phyloP scores from a whole-genome alignment of 2,113 vertebrate genomes.

The Poeciliopsis turrubarensis region DNA sequence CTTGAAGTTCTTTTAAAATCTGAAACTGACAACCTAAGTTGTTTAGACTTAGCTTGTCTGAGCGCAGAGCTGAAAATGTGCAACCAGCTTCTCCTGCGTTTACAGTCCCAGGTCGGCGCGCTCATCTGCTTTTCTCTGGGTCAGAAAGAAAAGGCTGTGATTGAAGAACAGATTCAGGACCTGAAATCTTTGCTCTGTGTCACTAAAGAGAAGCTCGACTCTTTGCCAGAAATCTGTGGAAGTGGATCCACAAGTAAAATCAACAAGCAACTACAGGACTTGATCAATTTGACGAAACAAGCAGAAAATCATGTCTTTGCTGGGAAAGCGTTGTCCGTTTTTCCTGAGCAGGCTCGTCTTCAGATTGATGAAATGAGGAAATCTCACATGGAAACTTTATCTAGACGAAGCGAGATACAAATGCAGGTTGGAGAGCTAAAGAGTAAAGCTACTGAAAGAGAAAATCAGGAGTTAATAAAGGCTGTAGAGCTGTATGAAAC shows the following conservation, averaged over 20 bases:
- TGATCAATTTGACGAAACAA: constrained; percentile 82
- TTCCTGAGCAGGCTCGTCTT: constrained; percentile 80
- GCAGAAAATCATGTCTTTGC: constrained; percentile 65
- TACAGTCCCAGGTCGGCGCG: constrained; percentile 79
- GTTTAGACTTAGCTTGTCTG: constrained; percentile 56
- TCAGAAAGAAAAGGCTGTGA: constrained; percentile 80
- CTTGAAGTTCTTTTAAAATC: constrained; percentile 73
- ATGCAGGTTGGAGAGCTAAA: constrained; percentile 74
- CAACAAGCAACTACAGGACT: constrained; percentile 77
- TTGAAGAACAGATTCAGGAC: constrained; percentile 75
- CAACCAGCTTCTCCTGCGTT: constrained; percentile 71
- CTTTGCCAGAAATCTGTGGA: constrained; percentile 8
- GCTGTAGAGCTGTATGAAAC: constrained; percentile 79
- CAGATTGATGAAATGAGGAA: constrained; percentile 83
- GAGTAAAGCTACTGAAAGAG: constrained; percentile 47
- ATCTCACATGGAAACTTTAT: constrained; percentile 75
- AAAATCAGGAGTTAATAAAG: constrained; percentile 70
- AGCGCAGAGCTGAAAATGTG: constrained; percentile 78
- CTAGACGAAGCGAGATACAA: constrained; percentile 71
- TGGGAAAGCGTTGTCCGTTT: constrained; percentile 78
- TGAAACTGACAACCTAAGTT: constrained; percentile 36
- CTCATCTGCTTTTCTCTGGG: constrained; percentile 84
- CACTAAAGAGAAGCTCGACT: constrained; percentile 58
- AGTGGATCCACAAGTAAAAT: constrained; percentile 60
- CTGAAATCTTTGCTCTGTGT: constrained; percentile 77